Percentiles rank a stretch among this genome's conserved stretches.
Conservation (phyloP, 53 echinoderm and acorn worm genomes). For the Echinarachnius parma region DNA sequence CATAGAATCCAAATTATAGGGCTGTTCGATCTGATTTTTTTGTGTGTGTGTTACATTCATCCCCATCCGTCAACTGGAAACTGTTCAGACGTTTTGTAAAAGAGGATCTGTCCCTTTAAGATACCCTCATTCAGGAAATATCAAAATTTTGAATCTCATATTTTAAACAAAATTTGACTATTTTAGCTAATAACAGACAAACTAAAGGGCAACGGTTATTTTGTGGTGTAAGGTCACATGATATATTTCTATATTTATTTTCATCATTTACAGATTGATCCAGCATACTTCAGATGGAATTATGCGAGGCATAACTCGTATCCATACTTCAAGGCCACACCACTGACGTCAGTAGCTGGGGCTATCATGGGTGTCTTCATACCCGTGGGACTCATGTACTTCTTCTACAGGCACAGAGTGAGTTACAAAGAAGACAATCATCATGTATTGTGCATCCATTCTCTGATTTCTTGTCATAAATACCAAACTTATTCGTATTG, state of each 20-base stretch:
- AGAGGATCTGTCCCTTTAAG: too few relatives aligned
- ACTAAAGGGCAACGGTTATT: too few relatives aligned
- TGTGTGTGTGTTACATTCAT: too few relatives aligned
- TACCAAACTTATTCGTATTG: neutral
- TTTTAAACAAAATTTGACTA: too few relatives aligned
- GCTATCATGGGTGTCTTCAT: slow-evolving; percentile 61
- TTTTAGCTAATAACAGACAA: too few relatives aligned
- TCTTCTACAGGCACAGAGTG: slow-evolving; percentile 45
- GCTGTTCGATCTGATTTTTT: too few relatives aligned
- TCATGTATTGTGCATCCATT: neutral
- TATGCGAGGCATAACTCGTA: slow-evolving; percentile 80
- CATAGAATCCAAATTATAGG: too few relatives aligned
- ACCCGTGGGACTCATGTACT: slow-evolving; percentile 45
- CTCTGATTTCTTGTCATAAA: neutral
- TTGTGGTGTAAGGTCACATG: neutral
- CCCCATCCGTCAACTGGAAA: too few relatives aligned
- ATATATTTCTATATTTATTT: neutral
- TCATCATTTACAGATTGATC: slow-evolving; percentile 59
- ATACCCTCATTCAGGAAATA: neutral
- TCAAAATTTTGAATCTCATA: too few relatives aligned
- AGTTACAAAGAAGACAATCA: neutral
- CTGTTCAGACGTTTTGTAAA: too few relatives aligned
- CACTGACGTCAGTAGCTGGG: slow-evolving; percentile 65
- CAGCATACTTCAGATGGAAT: slow-evolving; percentile 86
- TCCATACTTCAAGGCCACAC: slow-evolving; percentile 79